Percentiles rank a stretch among this genome's conserved stretches.
phyloP scores from a whole-genome alignment of 92 coral and sea anemone species.

The Pocillopora grandis region DNA sequence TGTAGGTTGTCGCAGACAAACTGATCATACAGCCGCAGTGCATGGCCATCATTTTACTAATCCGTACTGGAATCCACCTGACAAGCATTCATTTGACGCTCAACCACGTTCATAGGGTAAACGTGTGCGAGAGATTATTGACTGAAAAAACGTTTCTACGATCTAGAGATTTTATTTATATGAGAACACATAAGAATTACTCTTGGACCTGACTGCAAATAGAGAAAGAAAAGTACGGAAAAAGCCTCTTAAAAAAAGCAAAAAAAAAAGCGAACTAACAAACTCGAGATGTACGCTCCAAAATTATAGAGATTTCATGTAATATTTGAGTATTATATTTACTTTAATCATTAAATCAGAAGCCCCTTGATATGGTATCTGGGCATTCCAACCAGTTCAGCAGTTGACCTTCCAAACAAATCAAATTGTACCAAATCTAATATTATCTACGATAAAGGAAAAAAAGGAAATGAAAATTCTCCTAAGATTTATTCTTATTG shows the following conservation, averaged over 20 bases:
- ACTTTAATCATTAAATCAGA: conserved; percentile 72
- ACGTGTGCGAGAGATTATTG: conserved; percentile 33
- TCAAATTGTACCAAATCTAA: conserved; percentile 73
- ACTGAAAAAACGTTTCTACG: conserved; percentile 42
- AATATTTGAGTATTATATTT: conserved; percentile 75
- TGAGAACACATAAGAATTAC: conserved; percentile 44
- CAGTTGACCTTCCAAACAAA: conserved; percentile 55
- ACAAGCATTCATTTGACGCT: conserved; percentile 82
- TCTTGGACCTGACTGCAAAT: conserved; percentile 33
- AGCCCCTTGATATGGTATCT: conserved; percentile 34
- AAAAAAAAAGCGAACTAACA: conserved; percentile 23
- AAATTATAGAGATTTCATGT: conserved; percentile 52
- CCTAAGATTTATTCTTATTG: conserved; percentile 57
- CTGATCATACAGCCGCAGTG: conserved; percentile 82
- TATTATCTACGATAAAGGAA: conserved; percentile 52
- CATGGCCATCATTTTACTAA: conserved; percentile 67
- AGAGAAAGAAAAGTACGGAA: conserved; percentile 1
- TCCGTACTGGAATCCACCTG: conserved; percentile 94
- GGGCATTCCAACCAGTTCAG: conserved; percentile 29
- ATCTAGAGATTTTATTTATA: conserved; percentile 74
- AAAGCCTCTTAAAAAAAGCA: conserved; percentile 21
- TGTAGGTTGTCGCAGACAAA: conserved; percentile 92
- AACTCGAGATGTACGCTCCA: conserved; percentile 46
- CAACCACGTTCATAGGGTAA: conserved; percentile 78
- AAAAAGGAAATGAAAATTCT: conserved; percentile 14